Evolutionary conservation across 2,888 invertebrate species (phyloP), one percentile per base, ranked within the genome.

Genomic region (Eumerus sabulonum): DNA sequence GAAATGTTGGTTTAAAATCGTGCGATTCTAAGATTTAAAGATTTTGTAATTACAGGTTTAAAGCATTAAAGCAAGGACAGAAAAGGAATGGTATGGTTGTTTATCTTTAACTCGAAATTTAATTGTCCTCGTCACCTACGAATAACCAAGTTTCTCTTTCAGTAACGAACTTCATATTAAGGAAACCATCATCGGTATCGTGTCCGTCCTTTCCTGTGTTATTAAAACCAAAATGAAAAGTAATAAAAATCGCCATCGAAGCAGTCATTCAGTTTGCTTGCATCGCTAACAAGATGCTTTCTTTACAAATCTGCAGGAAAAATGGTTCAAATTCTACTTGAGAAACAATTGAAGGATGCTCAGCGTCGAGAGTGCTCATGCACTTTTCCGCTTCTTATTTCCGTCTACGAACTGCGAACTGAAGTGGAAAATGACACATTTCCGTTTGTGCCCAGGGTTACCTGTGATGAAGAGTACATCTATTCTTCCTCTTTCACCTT

Each of bases 361-460:
- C 27, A 2, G 48, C 35, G 47, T 45, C 45, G 54, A 16, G 56
- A 63, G 71, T 56, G 50, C 57, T 63, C 71, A 50, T 16, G 56
- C 18, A 63, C 45, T 27, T 63, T 71, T 71, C 56, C 63, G 71
- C 63, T 71, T 19, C 57, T 63, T 57, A 71, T 63, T 71, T 71
- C 71, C 71, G 71, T 45, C 56, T 56, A 63, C 35, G 63, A 71
- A 51, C 42, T 38, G 56, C 56, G 56, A 63, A 57, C 57, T 71
- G 56, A 71, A 63, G 71, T 63, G 57, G 63, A 71, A 71, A 71
- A 71, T 63, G 63, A 57, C 56, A 71, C 71, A 63, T 63, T 71
- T 71, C 71, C 63, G 56, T 44, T 44, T 38, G 35, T 14, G 53
- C 11, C 27, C n/a, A 27, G 12, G 12, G 17, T 1, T 1, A 16